Conservation (phyloP, 2,888 invertebrate species). For the Nomada hirtipes region DNA sequence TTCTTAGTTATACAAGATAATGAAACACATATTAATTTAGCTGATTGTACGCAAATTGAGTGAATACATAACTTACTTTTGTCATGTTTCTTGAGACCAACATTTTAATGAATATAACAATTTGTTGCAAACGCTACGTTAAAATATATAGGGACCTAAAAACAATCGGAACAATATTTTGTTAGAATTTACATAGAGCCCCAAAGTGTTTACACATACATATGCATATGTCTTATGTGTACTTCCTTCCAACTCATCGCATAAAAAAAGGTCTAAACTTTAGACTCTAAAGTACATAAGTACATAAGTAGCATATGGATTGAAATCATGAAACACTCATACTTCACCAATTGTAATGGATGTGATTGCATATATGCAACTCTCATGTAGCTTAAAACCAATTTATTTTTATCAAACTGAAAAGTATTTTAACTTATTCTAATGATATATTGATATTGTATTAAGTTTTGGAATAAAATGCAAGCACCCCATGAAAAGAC, state of each 20-base stretch:
- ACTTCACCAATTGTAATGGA: not conserved
- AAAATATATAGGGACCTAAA: not conserved
- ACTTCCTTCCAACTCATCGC: not conserved
- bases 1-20: not conserved
- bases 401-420: not conserved
- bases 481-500: not conserved
- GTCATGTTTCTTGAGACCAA: constrained; percentile 25
- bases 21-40: not conserved
- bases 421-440: not conserved
- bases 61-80: constrained; percentile 52
- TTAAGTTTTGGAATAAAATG: not conserved
- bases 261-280: too few species aligned
- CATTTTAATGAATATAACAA: constrained; percentile 39
- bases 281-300: too few species aligned
- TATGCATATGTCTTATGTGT: too few species aligned
- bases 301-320: not conserved
- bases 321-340: not conserved
- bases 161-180: not conserved
- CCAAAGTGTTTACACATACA: too few species aligned
- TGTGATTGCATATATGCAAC: not conserved
- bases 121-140: not conserved
- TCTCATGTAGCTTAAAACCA: not conserved
- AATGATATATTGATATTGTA: not conserved
- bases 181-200: too few species aligned
- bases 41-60: constrained; percentile 2